A percentile compares a stretch with the other conserved stretches of the same genome.
Conservation (phyloP, 2,888 invertebrate species). For the Andricus curvator region DNA sequence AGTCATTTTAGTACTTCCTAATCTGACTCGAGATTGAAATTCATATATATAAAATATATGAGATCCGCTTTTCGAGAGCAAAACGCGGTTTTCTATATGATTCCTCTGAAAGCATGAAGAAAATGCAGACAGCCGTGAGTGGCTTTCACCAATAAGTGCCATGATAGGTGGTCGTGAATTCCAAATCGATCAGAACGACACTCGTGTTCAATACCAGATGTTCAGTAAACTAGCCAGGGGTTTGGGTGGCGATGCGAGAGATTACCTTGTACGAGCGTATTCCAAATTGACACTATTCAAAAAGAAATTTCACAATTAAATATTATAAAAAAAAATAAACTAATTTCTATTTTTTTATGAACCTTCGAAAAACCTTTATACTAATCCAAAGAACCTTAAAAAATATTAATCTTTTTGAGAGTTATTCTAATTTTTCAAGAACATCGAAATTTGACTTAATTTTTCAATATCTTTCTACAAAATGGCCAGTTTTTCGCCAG, state of each 20-base stretch:
- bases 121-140: conserved; percentile 22
- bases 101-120: conserved; percentile 11
- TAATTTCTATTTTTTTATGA: too few relatives aligned
- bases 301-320: not conserved
- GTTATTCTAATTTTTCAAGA: too few relatives aligned
- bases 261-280: conserved; percentile 10
- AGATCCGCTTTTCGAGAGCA: not conserved
- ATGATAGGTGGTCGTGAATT: conserved; percentile 27
- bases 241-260: not conserved
- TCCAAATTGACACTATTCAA: not conserved
- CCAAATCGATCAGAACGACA: conserved; percentile 32
- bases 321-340: not conserved
- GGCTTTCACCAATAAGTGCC: conserved; percentile 25
- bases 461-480: too few relatives aligned
- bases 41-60: not conserved
- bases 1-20: not conserved
- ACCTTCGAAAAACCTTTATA: too few relatives aligned
- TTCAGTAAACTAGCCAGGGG: conserved; percentile 9
- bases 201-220: conserved; percentile 38
- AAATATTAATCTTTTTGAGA: too few relatives aligned
- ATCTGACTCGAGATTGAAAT: conserved; percentile 19
- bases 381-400: too few relatives aligned
- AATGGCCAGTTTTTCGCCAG: too few relatives aligned
- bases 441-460: too few relatives aligned
- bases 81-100: conserved; percentile 5